Evolutionary conservation across 1,140 invertebrate species (phyloP), one percentile per base, ranked within the genome.

Genomic region (Papilio aristodemus): DNA sequence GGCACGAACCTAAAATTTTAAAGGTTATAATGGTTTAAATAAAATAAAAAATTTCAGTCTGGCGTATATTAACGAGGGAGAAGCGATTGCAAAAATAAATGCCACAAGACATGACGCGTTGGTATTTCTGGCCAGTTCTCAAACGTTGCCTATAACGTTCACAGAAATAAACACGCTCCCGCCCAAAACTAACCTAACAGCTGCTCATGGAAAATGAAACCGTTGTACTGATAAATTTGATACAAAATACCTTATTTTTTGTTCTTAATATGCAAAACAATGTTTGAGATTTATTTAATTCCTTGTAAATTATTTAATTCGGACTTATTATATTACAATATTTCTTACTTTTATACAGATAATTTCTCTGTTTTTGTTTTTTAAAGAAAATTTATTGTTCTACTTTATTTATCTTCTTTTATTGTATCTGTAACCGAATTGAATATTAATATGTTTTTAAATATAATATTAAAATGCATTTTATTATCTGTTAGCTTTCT

Each of bases 71-170:
- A 64, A 64, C 60, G 58, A 64, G 73, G 69, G 73, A 73, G 68
- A 64, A 75, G 46, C 72, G 72, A 62, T 76, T 70, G 74, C 78
- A 71, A 82, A 84, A 83, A 85, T 84, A 85, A 79, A 78, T 73
- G 63, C 17, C 50, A 19, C 22, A 66, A 68, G 57, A 25, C 13
- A 72, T 84, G 83, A 87, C 83, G 82, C 77, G 50, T 27, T 39
- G 69, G 70, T 84, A 82, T 85, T 85, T 82, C 83, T 86, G 85
- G 87, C 83, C 19, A 10, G 27, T 79, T 80, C 79, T 79, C 86
- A 86, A 79, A 63, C 73, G 67, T 80, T 71, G 72, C 80, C 68
- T 75, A 79, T 80, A 78, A 81, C 81, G 75, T 83, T 79, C 77
- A 71, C 77, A 63, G 72, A 86, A 82, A 84, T 85, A 79, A 82